These are phyloP conservation scores for Sebastes alutus DNA, from an alignment of 2,797 vertebrate species.

Conservation along the genomic window DNA sequence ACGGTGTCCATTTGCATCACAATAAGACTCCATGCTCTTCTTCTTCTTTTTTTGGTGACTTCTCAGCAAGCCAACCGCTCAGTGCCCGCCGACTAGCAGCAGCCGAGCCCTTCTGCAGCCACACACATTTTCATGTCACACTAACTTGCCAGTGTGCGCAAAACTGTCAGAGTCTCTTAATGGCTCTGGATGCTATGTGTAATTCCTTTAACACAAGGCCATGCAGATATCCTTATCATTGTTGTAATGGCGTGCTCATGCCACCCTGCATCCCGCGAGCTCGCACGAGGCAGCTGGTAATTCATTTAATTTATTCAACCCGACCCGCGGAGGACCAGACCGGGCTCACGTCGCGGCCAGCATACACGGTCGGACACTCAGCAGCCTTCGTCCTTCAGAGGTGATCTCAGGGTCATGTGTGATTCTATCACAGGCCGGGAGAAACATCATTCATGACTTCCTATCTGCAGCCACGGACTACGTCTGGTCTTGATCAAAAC, in stretches of 20 bases:
- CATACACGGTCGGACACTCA: slow-evolving; percentile 50
- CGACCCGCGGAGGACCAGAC: slow-evolving; percentile 45
- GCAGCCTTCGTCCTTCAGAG: slow-evolving; percentile 67
- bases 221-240: slow-evolving; percentile 73
- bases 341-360: slow-evolving; percentile 40
- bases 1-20: slow-evolving; percentile 68
- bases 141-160: slow-evolving; percentile 68
- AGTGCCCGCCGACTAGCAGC: slow-evolving; percentile 18
- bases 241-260: slow-evolving; percentile 70
- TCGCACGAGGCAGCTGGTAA: slow-evolving; percentile 73
- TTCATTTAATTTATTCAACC: slow-evolving; percentile 81
- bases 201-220: slow-evolving; percentile 82
- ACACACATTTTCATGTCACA: slow-evolving; percentile 66
- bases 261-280: slow-evolving; percentile 74
- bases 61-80: slow-evolving; percentile 33
- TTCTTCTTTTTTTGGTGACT: slow-evolving; percentile 13
- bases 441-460: slow-evolving; percentile 31
- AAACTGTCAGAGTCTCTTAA: slow-evolving; percentile 77
- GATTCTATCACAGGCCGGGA: slow-evolving; percentile 49
- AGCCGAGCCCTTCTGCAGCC: slow-evolving; percentile 41
- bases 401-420: slow-evolving; percentile 54
- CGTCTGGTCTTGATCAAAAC: neutral
- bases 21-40: slow-evolving; percentile 31
- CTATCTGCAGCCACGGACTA: slow-evolving; percentile 6
- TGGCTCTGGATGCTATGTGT: slow-evolving; percentile 73